These are phyloP conservation scores for Drosophila persimilis DNA, from an alignment of 1,140 invertebrate genomes.

Conservation along the genomic window DNA sequence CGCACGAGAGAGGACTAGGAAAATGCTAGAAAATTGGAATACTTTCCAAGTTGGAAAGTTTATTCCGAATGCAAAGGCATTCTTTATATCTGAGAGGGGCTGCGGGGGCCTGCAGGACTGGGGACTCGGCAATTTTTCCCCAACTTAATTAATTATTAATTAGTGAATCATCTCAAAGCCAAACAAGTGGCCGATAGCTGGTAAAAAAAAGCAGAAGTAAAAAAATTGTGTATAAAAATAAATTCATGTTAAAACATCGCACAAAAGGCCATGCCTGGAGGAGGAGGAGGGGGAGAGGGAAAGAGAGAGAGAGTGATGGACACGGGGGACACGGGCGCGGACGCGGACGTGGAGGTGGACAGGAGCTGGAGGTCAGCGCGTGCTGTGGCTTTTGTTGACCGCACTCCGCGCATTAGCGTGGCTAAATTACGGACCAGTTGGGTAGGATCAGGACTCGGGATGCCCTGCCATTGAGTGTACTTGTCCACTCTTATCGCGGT, in stretches of 20 bases:
- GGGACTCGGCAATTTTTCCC: constrained; percentile 49
- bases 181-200: constrained; percentile 56
- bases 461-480: constrained; percentile 39
- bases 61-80: constrained; percentile 41
- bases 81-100: constrained; percentile 5
- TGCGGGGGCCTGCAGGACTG: constrained; percentile 8
- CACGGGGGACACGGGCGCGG: neutral
- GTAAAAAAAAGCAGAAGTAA: constrained; percentile 22
- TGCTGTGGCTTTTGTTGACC: constrained; percentile 72
- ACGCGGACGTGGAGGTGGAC: neutral
- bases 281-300: neutral
- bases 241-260: constrained; percentile 65
- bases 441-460: constrained; percentile 6
- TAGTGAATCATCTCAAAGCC: constrained; percentile 71
- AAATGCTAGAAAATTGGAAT: constrained; percentile 76
- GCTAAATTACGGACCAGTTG: constrained; percentile 57
- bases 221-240: constrained; percentile 63
- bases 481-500: constrained; percentile 46
- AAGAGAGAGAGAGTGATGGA: too few relatives aligned
- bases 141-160: constrained; percentile 80
- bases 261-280: constrained; percentile 50
- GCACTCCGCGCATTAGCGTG: constrained; percentile 69
- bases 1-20: constrained; percentile 31
- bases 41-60: constrained; percentile 67
- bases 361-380: constrained; percentile 46